Base-by-base conservation (phyloP, 2,113 vertebrate species). In the Stegastes partitus region DNA sequence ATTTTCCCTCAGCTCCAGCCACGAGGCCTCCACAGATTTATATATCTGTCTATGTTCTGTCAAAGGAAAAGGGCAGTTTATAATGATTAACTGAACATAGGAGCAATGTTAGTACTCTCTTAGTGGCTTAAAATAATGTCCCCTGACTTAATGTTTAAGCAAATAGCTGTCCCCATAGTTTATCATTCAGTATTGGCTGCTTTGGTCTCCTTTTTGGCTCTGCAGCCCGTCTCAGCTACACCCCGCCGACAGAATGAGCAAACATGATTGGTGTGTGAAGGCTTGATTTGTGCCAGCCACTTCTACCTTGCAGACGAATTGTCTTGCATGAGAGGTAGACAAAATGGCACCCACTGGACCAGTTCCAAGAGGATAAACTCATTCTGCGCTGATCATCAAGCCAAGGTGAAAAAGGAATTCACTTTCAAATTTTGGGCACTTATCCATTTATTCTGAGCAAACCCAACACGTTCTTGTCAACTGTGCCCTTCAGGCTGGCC, bases 261-360 rank as follows among this genome's bases (percentile, higher is more conserved):
- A 63, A 85, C 62, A 49, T 77, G 74, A 81, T 64, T 39, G 66
- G 47, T 74, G 82, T 73, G 67, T 23, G 44, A 77, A 49, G 63
- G 58, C 39, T 22, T 77, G 68, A 84, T 76, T 50, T 66, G 65
- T 70, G 64, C 78, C 75, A 74, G 53, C 56, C 39, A 71, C 31
- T 5, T 64, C 68, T 11, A 71, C 53, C 47, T 67, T 67, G 54
- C 15, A 31, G 31, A 31, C 47, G 31, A 79, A 70, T 31, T 16
- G 53, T 69, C 58, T 76, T 68, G 19, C n/a, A 37, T 53, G 49
- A 61, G 70, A 65, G 67, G 15, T 7, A 2, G 42, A 71, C 66
- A 44, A 74, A 80, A 79, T 53, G 59, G 34, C 21, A 55, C 59
- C 54, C 26, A 4, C 39, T 71, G 64, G 80, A 70, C 23, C 59